Conservation (phyloP, 2,113 vertebrate species). For the Corvus cornix region DNA sequence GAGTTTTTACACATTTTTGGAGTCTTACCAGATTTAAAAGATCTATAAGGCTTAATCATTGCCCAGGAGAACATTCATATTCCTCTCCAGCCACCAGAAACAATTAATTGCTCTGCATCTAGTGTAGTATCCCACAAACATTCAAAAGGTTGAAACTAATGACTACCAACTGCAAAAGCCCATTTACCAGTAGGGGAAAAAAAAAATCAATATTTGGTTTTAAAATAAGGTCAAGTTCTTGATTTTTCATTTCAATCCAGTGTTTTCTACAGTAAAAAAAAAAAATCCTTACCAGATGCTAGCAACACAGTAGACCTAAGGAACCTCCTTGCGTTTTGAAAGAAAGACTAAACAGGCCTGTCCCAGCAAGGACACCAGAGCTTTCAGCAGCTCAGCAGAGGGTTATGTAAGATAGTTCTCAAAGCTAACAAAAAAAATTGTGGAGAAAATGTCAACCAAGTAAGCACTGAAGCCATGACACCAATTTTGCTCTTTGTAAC, state of each 20-base stretch:
- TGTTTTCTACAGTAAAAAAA: neutral
- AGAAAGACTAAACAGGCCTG: neutral
- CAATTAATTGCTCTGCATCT: neutral
- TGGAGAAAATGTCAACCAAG: neutral
- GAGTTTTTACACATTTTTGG: conserved; percentile 65
- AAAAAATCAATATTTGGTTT: neutral
- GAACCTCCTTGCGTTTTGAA: neutral
- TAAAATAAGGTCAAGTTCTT: neutral
- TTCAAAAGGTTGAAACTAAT: conserved; percentile 6
- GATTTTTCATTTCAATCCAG: neutral
- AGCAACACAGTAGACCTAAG: neutral
- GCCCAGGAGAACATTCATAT: conserved; percentile 29
- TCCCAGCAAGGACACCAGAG: neutral
- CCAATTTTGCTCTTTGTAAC: neutral
- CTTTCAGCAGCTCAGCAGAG: neutral
- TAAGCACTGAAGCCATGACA: neutral
- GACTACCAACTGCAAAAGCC: conserved; percentile 7
- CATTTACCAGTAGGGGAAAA: neutral
- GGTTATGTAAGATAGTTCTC: neutral
- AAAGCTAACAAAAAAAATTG: neutral
- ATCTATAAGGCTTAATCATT: conserved; percentile 18
- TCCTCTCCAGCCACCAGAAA: neutral
- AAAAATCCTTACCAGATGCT: neutral
- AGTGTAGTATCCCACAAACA: neutral
- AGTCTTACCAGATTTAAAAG: conserved; percentile 53